Evolutionary conservation across 2,888 invertebrate genomes (phyloP), one percentile per base, ranked within the genome.

Genomic region (Halictus quadricinctus): DNA sequence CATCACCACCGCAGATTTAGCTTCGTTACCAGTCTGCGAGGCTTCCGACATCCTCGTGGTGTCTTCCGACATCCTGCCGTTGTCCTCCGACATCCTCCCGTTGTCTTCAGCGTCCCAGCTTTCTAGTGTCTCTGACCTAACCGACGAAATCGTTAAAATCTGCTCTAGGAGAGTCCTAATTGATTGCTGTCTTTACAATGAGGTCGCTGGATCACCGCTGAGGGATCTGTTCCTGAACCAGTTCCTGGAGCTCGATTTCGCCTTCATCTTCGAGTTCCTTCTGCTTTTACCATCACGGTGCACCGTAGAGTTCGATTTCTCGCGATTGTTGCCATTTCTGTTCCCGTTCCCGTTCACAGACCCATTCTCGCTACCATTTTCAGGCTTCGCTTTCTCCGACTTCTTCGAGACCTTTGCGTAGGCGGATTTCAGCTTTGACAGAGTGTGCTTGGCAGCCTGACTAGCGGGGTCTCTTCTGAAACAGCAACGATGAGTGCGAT

Each of bases 1-100:
- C 92, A 92, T 91, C 21, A 92, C 87, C 18, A 92, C 79, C 15
- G 92, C 89, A 0, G 92, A 89, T 79, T 88, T 92, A 0, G 80
- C 72, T 3, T 91, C 88, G 29, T 86, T 79, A 1, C 60, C 50
- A 0, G 90, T 90, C 54, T 90, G 89, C 50, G 88, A 90, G 25
- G 83, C 79, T n/a, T 88, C 87, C 0, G 89, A 89, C 50, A 85
- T 74, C 7, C 64, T 84, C 5, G 29, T 43, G 21, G 54, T 86
- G 10, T 86, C 75, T 4, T 85, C 72, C 0, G 89, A 89, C 50
- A 85, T 72, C 10, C 69, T 84, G 2, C 25, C 54, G 2, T 15
- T 29, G 8, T 36, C 79, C 21, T 88, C 87, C 0, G 88, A 90
- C 29, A 85, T 72, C 10, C 64, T 81, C 4, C 21, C 50, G 15